Percentiles rank a stretch among this genome's conserved stretches.
These are phyloP conservation scores for Euura saliciscinereae DNA, from an alignment of 1,140 invertebrate genomes.

Conservation along the genomic window DNA sequence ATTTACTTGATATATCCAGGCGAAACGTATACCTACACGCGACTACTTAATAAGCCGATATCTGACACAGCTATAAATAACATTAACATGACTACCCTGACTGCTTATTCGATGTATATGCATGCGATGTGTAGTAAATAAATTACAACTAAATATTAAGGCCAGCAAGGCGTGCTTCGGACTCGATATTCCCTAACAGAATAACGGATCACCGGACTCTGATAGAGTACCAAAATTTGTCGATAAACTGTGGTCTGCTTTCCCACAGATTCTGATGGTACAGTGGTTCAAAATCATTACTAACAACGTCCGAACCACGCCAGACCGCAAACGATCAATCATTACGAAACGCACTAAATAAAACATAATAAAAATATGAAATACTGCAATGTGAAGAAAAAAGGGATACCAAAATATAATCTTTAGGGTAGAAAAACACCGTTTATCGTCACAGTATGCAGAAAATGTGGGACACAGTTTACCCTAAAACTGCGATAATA, in stretches of 20 bases:
- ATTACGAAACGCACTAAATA: neutral
- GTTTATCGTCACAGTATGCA: too few relatives aligned
- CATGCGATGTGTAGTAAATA: constrained; percentile 15
- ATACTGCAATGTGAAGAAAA: too few relatives aligned
- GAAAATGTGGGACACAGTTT: too few relatives aligned
- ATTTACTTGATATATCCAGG: neutral
- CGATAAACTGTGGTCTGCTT: too few relatives aligned
- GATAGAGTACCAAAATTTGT: too few relatives aligned
- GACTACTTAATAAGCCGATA: neutral
- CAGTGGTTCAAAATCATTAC: neutral
- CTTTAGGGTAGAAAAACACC: too few relatives aligned
- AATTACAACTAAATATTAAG: constrained; percentile 25
- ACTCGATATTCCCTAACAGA: neutral
- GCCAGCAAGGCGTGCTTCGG: neutral
- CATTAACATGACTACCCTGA: neutral
- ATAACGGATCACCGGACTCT: too few relatives aligned
- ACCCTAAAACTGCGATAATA: too few relatives aligned
- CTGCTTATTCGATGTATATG: constrained; percentile 17
- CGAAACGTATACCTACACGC: neutral
- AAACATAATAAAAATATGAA: too few relatives aligned
- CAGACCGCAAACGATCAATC: neutral
- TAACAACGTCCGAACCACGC: neutral
- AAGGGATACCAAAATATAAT: too few relatives aligned
- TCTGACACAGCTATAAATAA: neutral
- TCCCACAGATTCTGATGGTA: neutral